A percentile compares a stretch with the other conserved stretches of the same genome.
These are phyloP conservation scores for Lasioglossum oenotherae DNA, from an alignment of 2,888 invertebrate genomes.

Conservation along the genomic window DNA sequence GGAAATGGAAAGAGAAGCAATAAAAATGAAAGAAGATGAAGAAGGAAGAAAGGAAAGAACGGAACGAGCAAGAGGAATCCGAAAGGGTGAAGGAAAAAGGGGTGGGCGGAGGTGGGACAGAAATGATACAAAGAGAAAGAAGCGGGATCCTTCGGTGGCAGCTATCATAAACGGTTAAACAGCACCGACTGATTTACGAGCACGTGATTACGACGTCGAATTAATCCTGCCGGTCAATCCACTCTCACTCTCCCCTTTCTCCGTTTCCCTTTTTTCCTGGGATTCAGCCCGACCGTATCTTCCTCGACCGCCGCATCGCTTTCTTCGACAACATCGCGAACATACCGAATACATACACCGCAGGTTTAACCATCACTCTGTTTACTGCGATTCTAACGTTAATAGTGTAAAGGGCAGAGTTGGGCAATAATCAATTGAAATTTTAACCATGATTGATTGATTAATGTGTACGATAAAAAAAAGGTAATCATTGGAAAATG, in stretches of 20 bases:
- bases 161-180: conserved; percentile 58
- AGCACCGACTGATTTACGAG: conserved; percentile 62
- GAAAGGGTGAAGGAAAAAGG: conserved; percentile 8
- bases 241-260: conserved; percentile 29
- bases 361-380: background rate
- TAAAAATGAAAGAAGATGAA: conserved; percentile 28
- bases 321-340: background rate
- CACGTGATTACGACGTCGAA: conserved; percentile 47
- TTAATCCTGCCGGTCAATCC: conserved; percentile 60
- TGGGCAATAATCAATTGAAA: too few species aligned
- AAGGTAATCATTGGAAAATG: too few species aligned
- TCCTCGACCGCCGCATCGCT: background rate
- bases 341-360: background rate
- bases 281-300: background rate
- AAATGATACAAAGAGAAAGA: conserved; percentile 28
- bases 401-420: too few species aligned
- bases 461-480: too few species aligned
- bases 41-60: background rate
- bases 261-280: conserved; percentile 24
- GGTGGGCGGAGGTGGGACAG: conserved; percentile 2
- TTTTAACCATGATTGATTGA: too few species aligned
- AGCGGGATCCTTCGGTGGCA: conserved; percentile 23
- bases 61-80: conserved; percentile 7
- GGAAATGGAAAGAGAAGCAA: conserved; percentile 25
- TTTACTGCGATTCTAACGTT: too few species aligned